phyloP scores from a whole-genome alignment of 2,113 vertebrate species.

The Puma concolor region DNA sequence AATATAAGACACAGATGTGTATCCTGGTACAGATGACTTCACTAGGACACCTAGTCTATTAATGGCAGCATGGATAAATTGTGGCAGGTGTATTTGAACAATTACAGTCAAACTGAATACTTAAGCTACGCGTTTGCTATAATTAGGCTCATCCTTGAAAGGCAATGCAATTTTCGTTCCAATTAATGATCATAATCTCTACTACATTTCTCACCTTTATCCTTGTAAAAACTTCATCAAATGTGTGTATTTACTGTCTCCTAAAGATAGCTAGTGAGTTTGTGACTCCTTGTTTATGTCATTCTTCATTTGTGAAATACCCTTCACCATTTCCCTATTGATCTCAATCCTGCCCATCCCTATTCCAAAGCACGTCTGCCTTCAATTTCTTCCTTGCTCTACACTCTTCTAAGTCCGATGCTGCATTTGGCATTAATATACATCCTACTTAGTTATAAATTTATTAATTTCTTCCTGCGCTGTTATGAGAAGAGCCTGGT shows the following conservation, averaged over 20 bases:
- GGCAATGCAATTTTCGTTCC: not conserved
- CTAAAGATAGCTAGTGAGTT: not conserved
- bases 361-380: not conserved
- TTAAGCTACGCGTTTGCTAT: not conserved
- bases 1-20: not conserved
- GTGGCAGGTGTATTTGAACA: not conserved
- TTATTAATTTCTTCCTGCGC: not conserved
- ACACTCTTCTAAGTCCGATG: not conserved
- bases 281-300: not conserved
- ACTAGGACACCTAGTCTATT: not conserved
- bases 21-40: not conserved
- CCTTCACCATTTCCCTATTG: not conserved
- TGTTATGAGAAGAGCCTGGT: not conserved
- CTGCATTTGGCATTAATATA: not conserved
- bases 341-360: not conserved
- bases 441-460: not conserved
- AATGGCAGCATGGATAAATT: not conserved
- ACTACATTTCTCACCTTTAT: not conserved
- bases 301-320: not conserved
- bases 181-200: not conserved
- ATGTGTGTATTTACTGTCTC: not conserved
- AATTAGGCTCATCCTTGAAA: not conserved
- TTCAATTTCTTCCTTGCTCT: not conserved
- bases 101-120: not conserved
- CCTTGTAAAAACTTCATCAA: not conserved